Base-by-base conservation (phyloP, 2,797 vertebrate species). In the Pseudochirops corinnae region DNA sequence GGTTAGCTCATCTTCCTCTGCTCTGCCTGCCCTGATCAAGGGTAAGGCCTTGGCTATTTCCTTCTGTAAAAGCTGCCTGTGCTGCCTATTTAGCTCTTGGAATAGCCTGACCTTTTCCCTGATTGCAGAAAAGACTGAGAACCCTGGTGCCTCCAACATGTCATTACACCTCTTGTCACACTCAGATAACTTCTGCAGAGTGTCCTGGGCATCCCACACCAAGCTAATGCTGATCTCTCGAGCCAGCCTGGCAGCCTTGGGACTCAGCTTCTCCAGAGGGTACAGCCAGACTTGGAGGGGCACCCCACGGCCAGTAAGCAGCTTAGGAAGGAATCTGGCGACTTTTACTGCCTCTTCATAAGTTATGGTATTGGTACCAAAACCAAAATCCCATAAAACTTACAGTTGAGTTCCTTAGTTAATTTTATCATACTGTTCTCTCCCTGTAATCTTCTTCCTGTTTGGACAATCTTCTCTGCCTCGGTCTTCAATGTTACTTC, bases 231-330 rank as follows among this genome's bases (percentile, higher is more conserved):
- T 92, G 18, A 96, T 93, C 5, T 90, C 92, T 26, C n/a, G 90
- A 14, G 46, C 91, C 29, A 90, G 4, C 1, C 1, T 24, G 9
- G 56, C 50, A 3, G 52, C 50, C n/a, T 60, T 60, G 29, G 28
- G 6, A 2, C 10, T 60, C 58, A 60, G 29, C 2, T 60, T 31
- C 28, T 60, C 58, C 58, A 60, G 58, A 26, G 98, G 97, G 74
- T 97, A 95, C 3, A 98, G 92, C 97, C 96, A 98, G 93, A 98
- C 95, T 26, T 26, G 94, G 62, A 97, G 28, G n/a, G 98, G 97
- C 46, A 98, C 96, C 16, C n/a, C 50, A 13, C 57, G 93, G 14
- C 95, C 53, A 29, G 62, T 96, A 33, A 98, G 93, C 55, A 96
- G 62, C 52, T 39, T 53, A 9, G 97, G 96, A 16, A 98, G 94